These are phyloP conservation scores for Hyppa rectilinea DNA, from an alignment of 2,888 invertebrate species.

Conservation along the genomic window DNA sequence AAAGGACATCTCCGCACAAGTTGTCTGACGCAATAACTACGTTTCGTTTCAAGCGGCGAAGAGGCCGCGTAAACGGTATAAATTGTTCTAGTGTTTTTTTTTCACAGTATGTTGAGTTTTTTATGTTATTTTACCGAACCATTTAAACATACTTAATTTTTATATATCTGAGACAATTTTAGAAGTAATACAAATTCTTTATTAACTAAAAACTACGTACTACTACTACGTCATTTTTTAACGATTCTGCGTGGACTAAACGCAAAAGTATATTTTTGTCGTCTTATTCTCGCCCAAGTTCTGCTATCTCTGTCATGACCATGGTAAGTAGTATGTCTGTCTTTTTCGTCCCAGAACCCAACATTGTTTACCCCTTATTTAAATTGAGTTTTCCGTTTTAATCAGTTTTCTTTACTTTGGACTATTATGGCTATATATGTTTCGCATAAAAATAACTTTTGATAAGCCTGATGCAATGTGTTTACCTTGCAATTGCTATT, in stretches of 20 bases:
- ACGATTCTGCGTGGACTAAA: slow-evolving; percentile 30
- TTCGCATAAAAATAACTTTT: slow-evolving; percentile 8
- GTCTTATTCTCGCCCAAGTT: slow-evolving; percentile 9
- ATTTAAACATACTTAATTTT: neutral
- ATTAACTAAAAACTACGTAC: no score
- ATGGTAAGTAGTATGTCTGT: slow-evolving; percentile 7
- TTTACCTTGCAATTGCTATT: neutral
- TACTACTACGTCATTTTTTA: neutral
- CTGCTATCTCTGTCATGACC: slow-evolving; percentile 44
- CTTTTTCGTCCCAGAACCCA: slow-evolving; percentile 30
- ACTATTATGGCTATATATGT: neutral
- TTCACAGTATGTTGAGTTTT: neutral
- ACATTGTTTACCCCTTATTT: slow-evolving; percentile 32
- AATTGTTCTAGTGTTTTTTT: neutral
- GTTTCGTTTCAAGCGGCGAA: slow-evolving; percentile 47
- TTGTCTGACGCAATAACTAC: slow-evolving; percentile 63
- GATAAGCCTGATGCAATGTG: slow-evolving; percentile 12
- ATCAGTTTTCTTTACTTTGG: neutral
- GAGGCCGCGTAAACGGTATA: neutral
- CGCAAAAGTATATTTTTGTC: neutral
- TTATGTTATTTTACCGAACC: neutral
- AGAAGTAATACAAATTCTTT: no score
- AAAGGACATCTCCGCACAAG: slow-evolving; percentile 37
- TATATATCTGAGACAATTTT: no score
- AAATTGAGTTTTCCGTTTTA: slow-evolving; percentile 13